Percentiles rank a stretch among this genome's conserved stretches.
Evolutionary conservation across 2,797 vertebrate genomes (phyloP).

Genomic region (Scomberomorus guttatus): DNA sequence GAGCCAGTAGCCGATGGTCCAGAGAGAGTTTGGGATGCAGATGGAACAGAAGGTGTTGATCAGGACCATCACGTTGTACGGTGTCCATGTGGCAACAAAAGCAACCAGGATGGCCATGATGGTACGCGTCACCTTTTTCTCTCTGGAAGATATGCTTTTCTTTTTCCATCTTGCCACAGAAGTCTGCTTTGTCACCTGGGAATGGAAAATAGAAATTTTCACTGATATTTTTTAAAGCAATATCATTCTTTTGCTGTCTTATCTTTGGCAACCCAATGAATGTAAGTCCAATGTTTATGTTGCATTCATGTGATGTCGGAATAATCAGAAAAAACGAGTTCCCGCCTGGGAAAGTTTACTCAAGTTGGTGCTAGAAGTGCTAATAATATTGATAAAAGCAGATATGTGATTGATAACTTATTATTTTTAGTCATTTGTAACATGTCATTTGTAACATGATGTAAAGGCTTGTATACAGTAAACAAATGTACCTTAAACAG

Average conservation of each 20-base stretch:
- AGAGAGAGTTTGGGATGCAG: constrained; percentile 93
- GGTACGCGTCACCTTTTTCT: constrained; percentile 96
- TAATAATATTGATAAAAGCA: not conserved
- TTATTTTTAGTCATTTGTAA: not conserved
- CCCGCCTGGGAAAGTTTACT: too few species aligned
- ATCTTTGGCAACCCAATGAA: not conserved
- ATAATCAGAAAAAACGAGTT: too few species aligned
- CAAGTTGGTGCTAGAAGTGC: too few species aligned
- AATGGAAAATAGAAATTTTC: not conserved
- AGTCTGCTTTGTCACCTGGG: constrained; percentile 88
- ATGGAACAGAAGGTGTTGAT: constrained; percentile 94
- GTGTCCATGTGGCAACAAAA: constrained; percentile 96
- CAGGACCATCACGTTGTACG: constrained; percentile 98
- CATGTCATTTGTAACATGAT: not conserved
- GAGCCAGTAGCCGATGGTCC: constrained; percentile 97
- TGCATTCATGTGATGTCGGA: too few species aligned
- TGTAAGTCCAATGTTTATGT: too few species aligned
- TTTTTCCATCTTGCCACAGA: constrained; percentile 79
- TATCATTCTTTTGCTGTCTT: too few species aligned
- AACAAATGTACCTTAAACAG: constrained; percentile 71
- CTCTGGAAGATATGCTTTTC: constrained; percentile 89
- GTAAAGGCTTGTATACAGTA: not conserved
- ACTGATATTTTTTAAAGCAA: not conserved
- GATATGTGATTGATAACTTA: not conserved
- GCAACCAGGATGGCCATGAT: constrained; percentile 97